A percentile compares a stretch with the other conserved stretches of the same genome.
Conservation (phyloP, 2,113 vertebrate species). For the Morone chrysops region DNA sequence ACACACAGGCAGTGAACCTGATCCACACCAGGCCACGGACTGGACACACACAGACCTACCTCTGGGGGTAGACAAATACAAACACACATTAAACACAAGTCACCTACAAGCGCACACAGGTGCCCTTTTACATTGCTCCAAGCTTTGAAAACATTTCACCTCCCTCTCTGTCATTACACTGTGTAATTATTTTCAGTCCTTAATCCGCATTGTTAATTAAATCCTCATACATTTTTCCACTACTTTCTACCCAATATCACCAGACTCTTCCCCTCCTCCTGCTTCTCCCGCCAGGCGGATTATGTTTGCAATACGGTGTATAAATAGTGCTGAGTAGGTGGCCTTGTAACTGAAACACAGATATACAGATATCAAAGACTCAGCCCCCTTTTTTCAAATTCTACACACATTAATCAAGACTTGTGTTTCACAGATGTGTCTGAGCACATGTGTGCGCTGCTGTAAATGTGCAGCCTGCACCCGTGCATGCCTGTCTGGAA, state of each 20-base stretch:
- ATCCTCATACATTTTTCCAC: constrained; percentile 39
- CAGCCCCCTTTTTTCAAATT: constrained; percentile 34
- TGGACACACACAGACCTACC: constrained; percentile 53
- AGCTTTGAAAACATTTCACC: constrained; percentile 26
- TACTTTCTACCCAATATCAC: constrained; percentile 25
- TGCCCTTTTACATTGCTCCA: constrained; percentile 33
- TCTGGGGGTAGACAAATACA: constrained; percentile 51
- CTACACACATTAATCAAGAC: constrained; percentile 64
- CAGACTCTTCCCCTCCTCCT: constrained; percentile 17
- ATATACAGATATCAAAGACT: constrained; percentile 72
- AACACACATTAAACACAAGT: constrained; percentile 63
- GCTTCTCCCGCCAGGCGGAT: constrained; percentile 56
- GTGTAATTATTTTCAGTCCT: constrained; percentile 57
- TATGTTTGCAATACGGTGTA: constrained; percentile 62
- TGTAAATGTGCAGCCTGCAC: constrained; percentile 35
- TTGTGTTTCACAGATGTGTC: constrained; percentile 73
- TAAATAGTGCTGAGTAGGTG: constrained; percentile 77
- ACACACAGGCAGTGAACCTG: constrained; percentile 59
- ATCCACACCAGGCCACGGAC: constrained; percentile 62
- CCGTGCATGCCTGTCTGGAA: constrained; percentile 50
- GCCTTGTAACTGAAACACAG: constrained; percentile 67
- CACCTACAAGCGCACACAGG: constrained; percentile 44
- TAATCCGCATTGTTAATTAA: constrained; percentile 74
- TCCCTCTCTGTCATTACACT: constrained; percentile 16
- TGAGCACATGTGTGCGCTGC: constrained; percentile 22